Percentiles rank a stretch among this genome's conserved stretches.
Conservation (phyloP, 2,113 vertebrate genomes). For the Scalopus aquaticus region DNA sequence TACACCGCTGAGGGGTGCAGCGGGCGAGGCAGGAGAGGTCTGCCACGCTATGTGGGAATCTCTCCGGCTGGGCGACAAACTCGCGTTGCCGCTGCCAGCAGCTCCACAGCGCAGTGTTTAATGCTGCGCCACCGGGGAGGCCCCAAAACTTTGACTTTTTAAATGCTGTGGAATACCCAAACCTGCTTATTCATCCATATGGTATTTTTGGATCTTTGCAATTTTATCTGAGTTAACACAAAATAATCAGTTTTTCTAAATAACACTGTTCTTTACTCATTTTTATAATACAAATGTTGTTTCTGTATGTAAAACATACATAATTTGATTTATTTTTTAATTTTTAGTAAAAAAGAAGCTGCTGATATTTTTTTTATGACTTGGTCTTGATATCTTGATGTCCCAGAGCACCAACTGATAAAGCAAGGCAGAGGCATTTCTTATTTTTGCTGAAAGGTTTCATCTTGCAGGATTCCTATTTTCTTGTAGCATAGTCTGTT, state of each 20-base stretch:
- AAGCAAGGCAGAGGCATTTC: not conserved
- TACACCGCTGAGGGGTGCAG: too few relatives aligned
- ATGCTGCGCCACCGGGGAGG: too few relatives aligned
- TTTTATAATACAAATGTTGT: constrained; percentile 21
- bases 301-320: constrained; percentile 1
- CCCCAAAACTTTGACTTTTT: constrained; percentile 68
- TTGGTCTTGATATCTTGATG: not conserved
- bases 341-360: constrained; percentile 61
- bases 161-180: not conserved
- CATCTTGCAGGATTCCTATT: constrained; percentile 31
- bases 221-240: not conserved
- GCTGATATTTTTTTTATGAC: constrained; percentile 3
- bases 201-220: not conserved
- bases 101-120: too few relatives aligned
- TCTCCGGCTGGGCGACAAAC: too few relatives aligned
- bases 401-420: constrained; percentile 10
- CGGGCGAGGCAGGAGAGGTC: too few relatives aligned
- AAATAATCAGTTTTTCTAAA: not conserved
- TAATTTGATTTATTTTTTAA: constrained; percentile 54
- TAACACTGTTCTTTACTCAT: not conserved
- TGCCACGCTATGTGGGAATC: too few relatives aligned
- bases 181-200: not conserved
- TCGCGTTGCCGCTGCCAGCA: too few relatives aligned
- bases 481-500: constrained; percentile 22
- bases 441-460: not conserved